Conservation (phyloP, 53 echinoderm and acorn worm species). For the Echinometra lucunter region DNA sequence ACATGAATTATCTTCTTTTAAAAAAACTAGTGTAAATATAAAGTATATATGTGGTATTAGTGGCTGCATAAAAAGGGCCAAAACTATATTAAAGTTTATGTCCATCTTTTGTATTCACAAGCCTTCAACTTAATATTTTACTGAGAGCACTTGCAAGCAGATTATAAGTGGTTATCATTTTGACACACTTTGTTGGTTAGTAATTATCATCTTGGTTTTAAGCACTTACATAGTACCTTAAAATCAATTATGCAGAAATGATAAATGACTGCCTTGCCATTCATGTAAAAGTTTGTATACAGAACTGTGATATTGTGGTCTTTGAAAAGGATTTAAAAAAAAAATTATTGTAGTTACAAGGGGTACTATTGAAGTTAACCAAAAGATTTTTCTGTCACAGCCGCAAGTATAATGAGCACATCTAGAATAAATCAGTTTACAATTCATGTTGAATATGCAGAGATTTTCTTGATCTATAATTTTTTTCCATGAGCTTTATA, state of each 20-base stretch:
- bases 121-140: background rate
- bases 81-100: background rate
- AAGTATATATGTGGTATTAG: conserved; percentile 39
- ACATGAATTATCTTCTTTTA: no score
- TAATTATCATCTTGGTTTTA: background rate
- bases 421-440: conserved; percentile 44
- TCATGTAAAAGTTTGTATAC: background rate
- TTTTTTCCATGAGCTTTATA: background rate
- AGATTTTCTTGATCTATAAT: background rate
- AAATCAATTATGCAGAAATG: conserved; percentile 39
- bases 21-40: no score
- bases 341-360: background rate
- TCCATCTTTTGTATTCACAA: background rate
- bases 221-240: background rate
- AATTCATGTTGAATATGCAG: conserved; percentile 21
- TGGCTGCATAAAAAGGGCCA: background rate
- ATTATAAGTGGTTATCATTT: background rate
- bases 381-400: background rate
- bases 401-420: conserved; percentile 37
- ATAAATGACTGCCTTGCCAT: background rate
- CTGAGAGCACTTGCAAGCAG: background rate
- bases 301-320: background rate
- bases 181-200: background rate
- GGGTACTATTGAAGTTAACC: background rate
- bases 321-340: conserved; percentile 11